phyloP scores from a whole-genome alignment of 2,113 vertebrate genomes.

The Leptocoma aspasia region DNA sequence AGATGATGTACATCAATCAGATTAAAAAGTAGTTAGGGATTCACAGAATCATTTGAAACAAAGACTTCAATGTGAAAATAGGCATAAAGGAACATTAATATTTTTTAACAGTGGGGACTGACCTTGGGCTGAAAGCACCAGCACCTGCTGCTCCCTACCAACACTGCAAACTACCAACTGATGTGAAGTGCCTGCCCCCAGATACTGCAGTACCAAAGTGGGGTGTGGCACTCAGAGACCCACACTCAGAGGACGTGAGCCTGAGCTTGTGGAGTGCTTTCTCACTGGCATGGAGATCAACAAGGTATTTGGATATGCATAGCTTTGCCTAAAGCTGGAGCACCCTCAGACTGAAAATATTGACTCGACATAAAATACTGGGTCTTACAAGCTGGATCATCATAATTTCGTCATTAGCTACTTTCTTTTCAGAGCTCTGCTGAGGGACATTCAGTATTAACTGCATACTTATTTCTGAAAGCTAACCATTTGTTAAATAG shows the following conservation, averaged over 20 bases:
- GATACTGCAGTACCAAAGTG: neutral
- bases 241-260: accelerated
- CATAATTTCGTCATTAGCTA: neutral
- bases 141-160: neutral
- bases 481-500: neutral
- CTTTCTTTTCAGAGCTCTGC: neutral
- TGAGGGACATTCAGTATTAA: neutral
- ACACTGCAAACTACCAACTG: accelerated
- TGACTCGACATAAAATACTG: neutral
- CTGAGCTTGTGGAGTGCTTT: neutral
- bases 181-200: neutral
- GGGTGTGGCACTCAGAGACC: neutral
- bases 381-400: neutral
- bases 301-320: neutral
- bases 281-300: accelerated
- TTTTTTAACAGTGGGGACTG: neutral
- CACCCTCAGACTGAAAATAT: neutral
- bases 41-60: neutral
- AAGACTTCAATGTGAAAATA: neutral
- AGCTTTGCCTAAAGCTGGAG: neutral
- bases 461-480: neutral
- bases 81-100: neutral
- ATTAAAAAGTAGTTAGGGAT: neutral
- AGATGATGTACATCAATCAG: neutral
- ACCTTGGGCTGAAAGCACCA: neutral